Evolutionary conservation across 2,113 vertebrate species (phyloP).

Genomic region (Otis tarda): DNA sequence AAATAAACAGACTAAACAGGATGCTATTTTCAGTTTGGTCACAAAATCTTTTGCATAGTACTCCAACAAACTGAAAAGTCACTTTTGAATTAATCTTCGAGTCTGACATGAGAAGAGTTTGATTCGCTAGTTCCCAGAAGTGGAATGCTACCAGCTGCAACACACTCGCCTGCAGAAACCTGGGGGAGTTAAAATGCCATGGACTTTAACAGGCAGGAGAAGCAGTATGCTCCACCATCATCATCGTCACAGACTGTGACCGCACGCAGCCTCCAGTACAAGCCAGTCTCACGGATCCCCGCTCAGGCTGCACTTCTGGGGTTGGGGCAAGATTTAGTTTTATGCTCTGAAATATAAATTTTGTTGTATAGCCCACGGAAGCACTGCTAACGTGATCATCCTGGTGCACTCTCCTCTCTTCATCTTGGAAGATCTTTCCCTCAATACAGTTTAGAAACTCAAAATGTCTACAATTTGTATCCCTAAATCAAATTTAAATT

Average conservation of each 20-base stretch:
- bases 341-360: not conserved
- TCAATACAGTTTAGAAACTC: not conserved
- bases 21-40: conserved; percentile 56
- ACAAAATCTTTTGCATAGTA: not conserved
- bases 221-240: not conserved
- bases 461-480: not conserved
- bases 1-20: conserved; percentile 50
- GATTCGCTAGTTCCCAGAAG: conserved; percentile 33
- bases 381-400: not conserved
- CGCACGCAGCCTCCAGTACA: not conserved
- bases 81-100: conserved; percentile 35
- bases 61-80: conserved; percentile 16
- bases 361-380: not conserved
- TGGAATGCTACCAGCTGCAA: not conserved
- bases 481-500: not conserved
- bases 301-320: not conserved
- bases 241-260: rapidly evolving
- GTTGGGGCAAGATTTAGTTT: not conserved
- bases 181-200: not conserved
- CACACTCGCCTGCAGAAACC: not conserved
- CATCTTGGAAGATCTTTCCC: not conserved
- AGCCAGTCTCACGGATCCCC: not conserved
- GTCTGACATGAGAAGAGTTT: conserved; percentile 55
- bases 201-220: not conserved
- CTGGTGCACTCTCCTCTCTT: not conserved